Evolutionary conservation across 92 coral and sea anemone genomes (phyloP), one percentile per base, ranked within the genome.

Genomic region (Bergia sp.): DNA sequence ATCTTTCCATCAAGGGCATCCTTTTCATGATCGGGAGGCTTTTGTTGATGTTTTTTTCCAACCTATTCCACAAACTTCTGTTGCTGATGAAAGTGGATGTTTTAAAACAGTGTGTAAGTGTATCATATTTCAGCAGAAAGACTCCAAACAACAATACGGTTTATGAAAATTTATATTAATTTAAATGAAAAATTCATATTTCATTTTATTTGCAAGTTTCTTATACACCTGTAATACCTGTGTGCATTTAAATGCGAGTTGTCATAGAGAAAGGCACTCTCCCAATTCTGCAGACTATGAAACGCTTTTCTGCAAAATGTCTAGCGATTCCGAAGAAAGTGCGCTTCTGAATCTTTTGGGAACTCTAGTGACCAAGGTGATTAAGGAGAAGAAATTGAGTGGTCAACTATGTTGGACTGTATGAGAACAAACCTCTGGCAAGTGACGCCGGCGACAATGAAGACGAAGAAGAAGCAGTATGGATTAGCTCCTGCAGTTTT

Each of bases 11-110:
- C 50, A 76, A 76, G 80, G 80, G 53, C 10, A 76, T 76, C 80
- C 80, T 76, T 76, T 76, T 29, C 80, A 76, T 15, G 80, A 76
- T 76, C 80, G 80, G 43, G 80, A 76, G 12, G 80, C 80, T 76
- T 76, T 76, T 76, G 20, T 43, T 76, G 80, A 76, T 18, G 80
- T 49, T 29, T 76, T 12, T 76, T 76, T 43, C 36, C 80, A 76
- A 43, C 80, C 80, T 41, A 42, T 76, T 76, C 80, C 80, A 76
- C 80, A 49, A 76, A 76, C 55, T 43, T 76, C 42, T 5, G 55
- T 76, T 76, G 55, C 43, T 42, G 57, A 40, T 76, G 80, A 21
- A 76, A 76, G 80, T 76, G 57, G 80, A 76, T 76, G 50, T 36
- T 12, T 4, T 76, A 76, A 76, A 76, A 42, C 80, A 40, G 80